A percentile compares a stretch with the other conserved stretches of the same genome.
phyloP scores from a whole-genome alignment of 2,113 vertebrate genomes.

The Echinops telfairi region DNA sequence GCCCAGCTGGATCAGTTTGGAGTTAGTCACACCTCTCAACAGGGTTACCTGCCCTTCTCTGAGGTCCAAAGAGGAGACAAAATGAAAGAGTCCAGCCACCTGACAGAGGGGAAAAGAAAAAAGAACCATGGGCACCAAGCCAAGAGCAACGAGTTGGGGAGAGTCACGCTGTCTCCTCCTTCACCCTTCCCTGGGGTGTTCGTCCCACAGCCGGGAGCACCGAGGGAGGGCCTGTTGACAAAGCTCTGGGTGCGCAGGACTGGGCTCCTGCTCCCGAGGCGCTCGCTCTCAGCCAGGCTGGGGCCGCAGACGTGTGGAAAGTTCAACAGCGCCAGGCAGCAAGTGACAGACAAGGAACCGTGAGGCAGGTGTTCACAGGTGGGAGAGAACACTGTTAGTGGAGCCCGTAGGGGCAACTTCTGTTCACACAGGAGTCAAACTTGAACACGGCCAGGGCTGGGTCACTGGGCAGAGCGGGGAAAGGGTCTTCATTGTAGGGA shows the following conservation, averaged over 20 bases:
- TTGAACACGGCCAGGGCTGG: neutral
- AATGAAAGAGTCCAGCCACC: constrained; percentile 89
- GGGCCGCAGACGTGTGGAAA: neutral
- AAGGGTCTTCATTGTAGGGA: fast-evolving
- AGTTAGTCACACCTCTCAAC: constrained; percentile 84
- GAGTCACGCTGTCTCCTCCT: neutral
- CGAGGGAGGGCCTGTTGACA: neutral
- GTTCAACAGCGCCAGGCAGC: neutral
- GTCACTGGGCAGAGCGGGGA: neutral
- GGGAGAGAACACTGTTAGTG: neutral
- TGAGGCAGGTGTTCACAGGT: neutral
- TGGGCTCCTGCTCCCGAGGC: neutral
- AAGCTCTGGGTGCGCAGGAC: too few species aligned
- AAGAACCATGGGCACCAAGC: constrained; percentile 81
- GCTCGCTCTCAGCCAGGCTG: neutral
- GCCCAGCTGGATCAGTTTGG: constrained; percentile 71
- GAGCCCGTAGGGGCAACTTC: fast-evolving
- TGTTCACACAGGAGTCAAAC: fast-evolving
- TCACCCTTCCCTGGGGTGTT: neutral
- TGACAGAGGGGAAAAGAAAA: constrained; percentile 85
- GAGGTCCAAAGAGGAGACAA: constrained; percentile 88
- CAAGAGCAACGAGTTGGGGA: neutral
- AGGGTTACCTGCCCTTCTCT: constrained; percentile 91
- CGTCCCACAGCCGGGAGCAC: neutral
- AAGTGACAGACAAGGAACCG: neutral